phyloP scores from a whole-genome alignment of 2,888 invertebrate genomes.

The Melinaea menophilus region DNA sequence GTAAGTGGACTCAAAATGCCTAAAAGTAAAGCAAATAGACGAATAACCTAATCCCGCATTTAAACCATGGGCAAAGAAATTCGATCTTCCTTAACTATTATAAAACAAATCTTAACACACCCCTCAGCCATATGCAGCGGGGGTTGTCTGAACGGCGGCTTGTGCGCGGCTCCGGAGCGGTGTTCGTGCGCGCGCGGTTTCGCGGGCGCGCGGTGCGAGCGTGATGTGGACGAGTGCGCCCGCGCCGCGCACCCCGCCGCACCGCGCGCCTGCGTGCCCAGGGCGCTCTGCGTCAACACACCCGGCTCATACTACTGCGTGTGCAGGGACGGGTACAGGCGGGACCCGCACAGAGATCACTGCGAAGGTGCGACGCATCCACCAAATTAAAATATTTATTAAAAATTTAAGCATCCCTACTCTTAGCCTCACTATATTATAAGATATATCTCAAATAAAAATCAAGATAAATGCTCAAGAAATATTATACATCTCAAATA shows the following conservation, averaged over 20 bases:
- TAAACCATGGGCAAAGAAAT: too few species aligned
- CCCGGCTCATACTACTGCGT: conserved; percentile 94
- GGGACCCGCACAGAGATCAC: conserved; percentile 75
- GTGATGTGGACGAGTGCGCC: conserved; percentile 91
- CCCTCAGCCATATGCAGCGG: conserved; percentile 85
- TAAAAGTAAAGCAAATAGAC: too few species aligned
- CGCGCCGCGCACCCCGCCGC: conserved; percentile 82
- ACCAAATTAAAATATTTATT: too few species aligned
- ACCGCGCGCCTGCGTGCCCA: conserved; percentile 84
- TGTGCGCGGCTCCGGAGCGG: conserved; percentile 85
- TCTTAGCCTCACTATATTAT: too few species aligned
- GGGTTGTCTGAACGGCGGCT: conserved; percentile 90
- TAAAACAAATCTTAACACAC: background rate
- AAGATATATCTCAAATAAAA: too few species aligned
- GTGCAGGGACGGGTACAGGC: conserved; percentile 86
- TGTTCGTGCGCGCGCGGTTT: conserved; percentile 91
- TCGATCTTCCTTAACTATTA: too few species aligned
- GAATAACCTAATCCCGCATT: too few species aligned
- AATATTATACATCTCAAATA: too few species aligned
- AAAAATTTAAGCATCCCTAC: too few species aligned
- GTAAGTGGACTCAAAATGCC: conserved; percentile 70
- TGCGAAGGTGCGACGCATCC: conserved; percentile 72
- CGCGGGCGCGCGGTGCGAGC: conserved; percentile 89
- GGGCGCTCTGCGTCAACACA: conserved; percentile 90
- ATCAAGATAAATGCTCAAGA: too few species aligned